Evolutionary conservation across 2,888 invertebrate species (phyloP), one percentile per base, ranked within the genome.

Genomic region (Sinohyriopsis cumingii): DNA sequence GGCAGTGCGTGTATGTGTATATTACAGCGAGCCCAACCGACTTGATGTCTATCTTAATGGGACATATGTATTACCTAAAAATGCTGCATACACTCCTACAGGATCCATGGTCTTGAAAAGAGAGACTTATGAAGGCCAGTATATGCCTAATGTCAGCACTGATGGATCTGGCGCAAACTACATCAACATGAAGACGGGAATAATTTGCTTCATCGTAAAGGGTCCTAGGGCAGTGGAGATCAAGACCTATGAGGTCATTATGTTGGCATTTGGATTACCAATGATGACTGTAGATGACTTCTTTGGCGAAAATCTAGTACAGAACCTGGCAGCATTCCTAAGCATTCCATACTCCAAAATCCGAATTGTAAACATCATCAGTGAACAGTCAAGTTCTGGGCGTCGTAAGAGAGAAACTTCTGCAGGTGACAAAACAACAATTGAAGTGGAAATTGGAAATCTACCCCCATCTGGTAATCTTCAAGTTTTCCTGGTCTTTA

Each of bases 241-340:
- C 45, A 67, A 62, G 9, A 75, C 75, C 0, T 66, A 68, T 4
- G 75, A 79, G 1, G 76, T 82, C 5, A 67, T 86, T 9, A 76
- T 88, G 9, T 78, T 84, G 24, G 76, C 80, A 22, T 80, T 83
- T 66, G 69, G 75, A 3, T 62, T 80, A 12, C 81, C 83, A 18
- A 79, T 81, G 6, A 62, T 89, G 73, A 84, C 83, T 1, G 83
- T 85, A 0, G 84, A 83, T 45, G 83, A 88, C 15, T 88, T 89
- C 78, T 89, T 84, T 71, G 87, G 87, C 0, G 81, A 80, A 12
- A 82, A 83, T 55, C 66, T 88, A 18, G 73, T 88, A 24, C 74
- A 77, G 28, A 87, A 88, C 63, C 65, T 88, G 53, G 87, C 87
- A 0, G 63, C 73, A 0, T 86, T 88, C 75, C 77, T 88, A 19